These are phyloP conservation scores for Andrena trimmerana DNA, from an alignment of 2,888 invertebrate genomes.

Conservation along the genomic window DNA sequence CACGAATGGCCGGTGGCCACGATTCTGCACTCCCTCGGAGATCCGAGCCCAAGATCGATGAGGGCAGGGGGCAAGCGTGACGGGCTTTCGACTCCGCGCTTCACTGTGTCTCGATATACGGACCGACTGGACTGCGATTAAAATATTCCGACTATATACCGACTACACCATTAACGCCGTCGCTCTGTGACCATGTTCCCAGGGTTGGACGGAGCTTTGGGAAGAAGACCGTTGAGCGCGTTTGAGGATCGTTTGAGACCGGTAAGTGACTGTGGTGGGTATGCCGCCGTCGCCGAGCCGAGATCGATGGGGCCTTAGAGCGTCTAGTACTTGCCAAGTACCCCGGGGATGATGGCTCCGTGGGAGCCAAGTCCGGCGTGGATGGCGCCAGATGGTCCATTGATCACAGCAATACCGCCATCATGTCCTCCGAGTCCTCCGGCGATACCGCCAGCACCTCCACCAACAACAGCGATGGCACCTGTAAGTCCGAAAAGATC, in stretches of 20 bases:
- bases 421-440: constrained; percentile 84
- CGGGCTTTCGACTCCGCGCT: constrained; percentile 47
- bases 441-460: constrained; percentile 81
- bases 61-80: constrained; percentile 1
- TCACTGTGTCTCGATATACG: constrained; percentile 49
- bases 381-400: constrained; percentile 85
- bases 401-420: constrained; percentile 85
- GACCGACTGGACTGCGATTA: constrained; percentile 51
- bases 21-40: constrained; percentile 42
- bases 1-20: constrained; percentile 63
- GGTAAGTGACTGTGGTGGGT: constrained; percentile 84
- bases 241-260: constrained; percentile 82
- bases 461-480: constrained; percentile 83
- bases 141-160: constrained; percentile 58
- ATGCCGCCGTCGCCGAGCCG: constrained; percentile 85
- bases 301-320: constrained; percentile 84
- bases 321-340: constrained; percentile 84
- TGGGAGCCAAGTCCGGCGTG: constrained; percentile 85
- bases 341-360: constrained; percentile 85
- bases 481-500: constrained; percentile 65
- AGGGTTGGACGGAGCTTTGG: constrained; percentile 79
- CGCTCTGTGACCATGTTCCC: constrained; percentile 74
- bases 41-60: constrained; percentile 24
- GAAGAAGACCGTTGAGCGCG: constrained; percentile 82
- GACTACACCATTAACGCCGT: constrained; percentile 63